These are phyloP conservation scores for Corvus moneduloides DNA, from an alignment of 2,113 vertebrate species.

Conservation along the genomic window DNA sequence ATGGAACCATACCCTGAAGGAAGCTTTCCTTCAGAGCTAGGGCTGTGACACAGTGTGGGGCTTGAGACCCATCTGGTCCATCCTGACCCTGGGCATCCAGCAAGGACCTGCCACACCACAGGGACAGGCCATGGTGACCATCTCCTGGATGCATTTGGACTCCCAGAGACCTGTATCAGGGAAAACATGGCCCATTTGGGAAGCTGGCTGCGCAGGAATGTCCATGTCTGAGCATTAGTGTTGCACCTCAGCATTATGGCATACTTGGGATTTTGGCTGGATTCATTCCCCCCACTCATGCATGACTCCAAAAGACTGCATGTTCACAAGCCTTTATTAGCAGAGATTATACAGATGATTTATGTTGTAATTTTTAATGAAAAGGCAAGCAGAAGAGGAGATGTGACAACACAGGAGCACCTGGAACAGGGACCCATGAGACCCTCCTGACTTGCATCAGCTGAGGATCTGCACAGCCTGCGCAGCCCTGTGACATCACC, in stretches of 20 bases:
- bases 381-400: not conserved
- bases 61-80: fast-evolving
- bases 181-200: not conserved
- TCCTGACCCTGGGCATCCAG: not conserved
- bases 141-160: not conserved
- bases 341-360: not conserved
- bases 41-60: not conserved
- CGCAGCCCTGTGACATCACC: not conserved
- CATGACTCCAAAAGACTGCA: fast-evolving
- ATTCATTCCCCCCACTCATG: not conserved
- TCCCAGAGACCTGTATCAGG: not conserved
- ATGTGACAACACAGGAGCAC: fast-evolving
- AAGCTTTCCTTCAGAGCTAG: fast-evolving
- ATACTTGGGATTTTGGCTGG: not conserved
- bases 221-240: fast-evolving
- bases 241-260: not conserved
- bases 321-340: not conserved
- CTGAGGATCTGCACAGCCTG: fast-evolving
- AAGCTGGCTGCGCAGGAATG: not conserved
- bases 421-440: not conserved
- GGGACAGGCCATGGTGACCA: not conserved
- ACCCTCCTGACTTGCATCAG: not conserved
- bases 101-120: not conserved
- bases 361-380: not conserved
- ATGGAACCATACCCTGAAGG: not conserved